Percentiles rank a stretch among this genome's conserved stretches.
Conservation (phyloP, 2,113 vertebrate genomes). For the Poecilia latipinna region DNA sequence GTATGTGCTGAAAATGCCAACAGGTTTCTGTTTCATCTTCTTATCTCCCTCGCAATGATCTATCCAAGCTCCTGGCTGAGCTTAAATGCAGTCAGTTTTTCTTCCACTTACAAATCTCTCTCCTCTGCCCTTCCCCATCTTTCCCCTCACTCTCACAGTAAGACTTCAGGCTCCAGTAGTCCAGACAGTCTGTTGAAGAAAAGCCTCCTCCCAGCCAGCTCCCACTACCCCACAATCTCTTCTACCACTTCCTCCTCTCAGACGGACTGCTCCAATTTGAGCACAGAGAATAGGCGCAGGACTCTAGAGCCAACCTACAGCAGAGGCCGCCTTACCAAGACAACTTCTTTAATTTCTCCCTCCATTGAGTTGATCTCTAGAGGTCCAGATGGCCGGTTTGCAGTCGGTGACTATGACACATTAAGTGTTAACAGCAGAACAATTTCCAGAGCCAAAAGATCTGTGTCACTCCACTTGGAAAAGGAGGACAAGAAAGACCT, state of each 20-base stretch:
- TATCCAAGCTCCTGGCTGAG: conserved; percentile 20
- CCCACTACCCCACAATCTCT: conserved; percentile 68
- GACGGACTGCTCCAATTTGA: conserved; percentile 71
- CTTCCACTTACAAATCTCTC: conserved; percentile 33
- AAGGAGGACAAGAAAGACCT: conserved; percentile 57
- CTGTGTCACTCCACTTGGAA: conserved; percentile 66
- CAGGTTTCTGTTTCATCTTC: conserved; percentile 20
- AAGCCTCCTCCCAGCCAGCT: conserved; percentile 83
- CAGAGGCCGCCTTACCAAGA: conserved; percentile 65
- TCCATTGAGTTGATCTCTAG: conserved; percentile 88
- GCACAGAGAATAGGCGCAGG: conserved; percentile 45
- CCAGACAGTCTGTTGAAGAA: conserved; percentile 89
- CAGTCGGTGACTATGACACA: conserved; percentile 59
- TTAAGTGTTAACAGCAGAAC: conserved; percentile 39
- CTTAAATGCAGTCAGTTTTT: conserved; percentile 45
- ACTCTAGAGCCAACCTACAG: conserved; percentile 48
- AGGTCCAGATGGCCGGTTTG: conserved; percentile 89
- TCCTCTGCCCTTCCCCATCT: conserved; percentile 35
- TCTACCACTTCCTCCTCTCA: conserved; percentile 63
- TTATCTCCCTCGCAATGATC: conserved; percentile 15
- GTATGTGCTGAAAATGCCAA: conserved; percentile 33
- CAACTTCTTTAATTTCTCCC: conserved; percentile 61
- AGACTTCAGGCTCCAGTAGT: conserved; percentile 78
- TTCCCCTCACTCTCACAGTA: conserved; percentile 54
- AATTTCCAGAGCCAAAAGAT: conserved; percentile 52